phyloP scores from a whole-genome alignment of 2,113 vertebrate genomes.

The Pimephales promelas region DNA sequence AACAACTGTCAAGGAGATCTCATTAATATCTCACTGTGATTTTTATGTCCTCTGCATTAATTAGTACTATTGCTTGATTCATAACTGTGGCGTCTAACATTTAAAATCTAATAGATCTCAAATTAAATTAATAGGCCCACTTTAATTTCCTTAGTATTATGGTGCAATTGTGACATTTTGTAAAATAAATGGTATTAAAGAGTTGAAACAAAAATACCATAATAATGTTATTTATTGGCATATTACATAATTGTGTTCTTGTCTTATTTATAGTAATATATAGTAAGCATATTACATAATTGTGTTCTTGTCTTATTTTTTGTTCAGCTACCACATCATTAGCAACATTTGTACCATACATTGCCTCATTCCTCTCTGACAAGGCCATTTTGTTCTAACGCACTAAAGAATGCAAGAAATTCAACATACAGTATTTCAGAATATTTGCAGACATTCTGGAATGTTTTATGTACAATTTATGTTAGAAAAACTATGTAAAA shows the following conservation, averaged over 20 bases:
- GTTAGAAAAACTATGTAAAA: conserved; percentile 2
- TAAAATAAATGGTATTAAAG: not conserved
- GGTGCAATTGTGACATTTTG: not conserved
- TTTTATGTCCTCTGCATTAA: not conserved
- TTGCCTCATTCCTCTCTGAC: conserved; percentile 65
- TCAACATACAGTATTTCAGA: conserved; percentile 54
- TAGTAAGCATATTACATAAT: conserved; percentile 30
- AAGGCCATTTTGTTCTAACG: conserved; percentile 59
- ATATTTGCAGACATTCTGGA: conserved; percentile 26
- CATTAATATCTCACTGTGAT: not conserved
- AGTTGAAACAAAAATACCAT: not conserved
- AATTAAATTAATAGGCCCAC: not conserved
- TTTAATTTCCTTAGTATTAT: not conserved
- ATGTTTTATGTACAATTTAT: conserved; percentile 19
- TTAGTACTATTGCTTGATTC: not conserved
- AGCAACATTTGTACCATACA: conserved; percentile 66
- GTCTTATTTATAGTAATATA: too few relatives aligned
- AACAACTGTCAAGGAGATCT: too few relatives aligned
- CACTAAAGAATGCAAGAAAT: conserved; percentile 48
- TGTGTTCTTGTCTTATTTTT: conserved; percentile 21
- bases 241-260: conserved; percentile 28
- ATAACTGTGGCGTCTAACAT: not conserved
- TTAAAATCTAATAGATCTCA: not conserved
- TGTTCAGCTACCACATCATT: conserved; percentile 50
- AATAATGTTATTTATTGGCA: not conserved